Evolutionary conservation across 2,888 invertebrate species (phyloP).

Genomic region (Agrotis exclamationis): DNA sequence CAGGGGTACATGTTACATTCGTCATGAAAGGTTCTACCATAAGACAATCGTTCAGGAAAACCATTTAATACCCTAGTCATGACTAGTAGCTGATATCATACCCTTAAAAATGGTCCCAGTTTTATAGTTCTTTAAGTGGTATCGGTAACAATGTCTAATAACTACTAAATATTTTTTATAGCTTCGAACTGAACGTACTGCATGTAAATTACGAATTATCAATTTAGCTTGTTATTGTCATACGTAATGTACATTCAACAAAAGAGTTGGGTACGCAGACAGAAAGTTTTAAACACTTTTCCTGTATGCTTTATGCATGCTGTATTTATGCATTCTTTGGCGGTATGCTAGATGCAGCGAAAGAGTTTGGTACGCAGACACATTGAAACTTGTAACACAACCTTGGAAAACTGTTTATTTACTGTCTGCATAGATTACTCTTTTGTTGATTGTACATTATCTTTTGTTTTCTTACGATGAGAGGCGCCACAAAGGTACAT

Average conservation of each 20-base stretch:
- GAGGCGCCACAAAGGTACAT: too few relatives aligned
- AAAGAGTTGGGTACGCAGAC: too few relatives aligned
- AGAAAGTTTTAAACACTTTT: too few relatives aligned
- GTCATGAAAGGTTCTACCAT: background rate
- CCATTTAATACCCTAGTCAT: background rate
- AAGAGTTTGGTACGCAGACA: too few relatives aligned
- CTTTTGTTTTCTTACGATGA: background rate
- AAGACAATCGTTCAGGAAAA: background rate
- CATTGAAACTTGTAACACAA: too few relatives aligned
- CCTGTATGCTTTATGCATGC: too few relatives aligned
- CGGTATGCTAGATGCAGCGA: too few relatives aligned
- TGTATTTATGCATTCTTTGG: too few relatives aligned
- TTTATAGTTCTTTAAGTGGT: constrained; percentile 31
- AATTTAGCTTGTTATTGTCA: constrained; percentile 4
- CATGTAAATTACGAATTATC: constrained; percentile 49
- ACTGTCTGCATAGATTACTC: too few relatives aligned
- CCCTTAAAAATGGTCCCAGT: constrained; percentile 14
- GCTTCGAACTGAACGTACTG: constrained; percentile 23
- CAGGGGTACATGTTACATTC: too few relatives aligned
- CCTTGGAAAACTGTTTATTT: too few relatives aligned
- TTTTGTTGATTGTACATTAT: background rate
- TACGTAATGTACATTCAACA: background rate
- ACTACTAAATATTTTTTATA: constrained; percentile 25
- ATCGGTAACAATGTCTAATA: constrained; percentile 27
- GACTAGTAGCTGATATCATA: constrained; percentile 42